A percentile compares a stretch with the other conserved stretches of the same genome.
Conservation (phyloP, 2,113 vertebrate species). For the Tautogolabrus adspersus region DNA sequence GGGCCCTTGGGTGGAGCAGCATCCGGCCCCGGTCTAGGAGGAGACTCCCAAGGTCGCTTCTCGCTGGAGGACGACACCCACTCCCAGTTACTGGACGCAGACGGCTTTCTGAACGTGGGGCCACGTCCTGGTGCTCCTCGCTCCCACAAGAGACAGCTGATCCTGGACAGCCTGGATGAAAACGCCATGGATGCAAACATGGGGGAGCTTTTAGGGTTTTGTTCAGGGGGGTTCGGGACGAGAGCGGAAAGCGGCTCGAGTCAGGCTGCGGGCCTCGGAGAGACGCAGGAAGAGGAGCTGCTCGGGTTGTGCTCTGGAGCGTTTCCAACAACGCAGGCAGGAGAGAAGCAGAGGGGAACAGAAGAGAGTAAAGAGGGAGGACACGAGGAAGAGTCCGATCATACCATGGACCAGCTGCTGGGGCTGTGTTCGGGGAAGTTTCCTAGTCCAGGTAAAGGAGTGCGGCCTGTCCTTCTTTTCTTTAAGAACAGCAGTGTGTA, state of each 20-base stretch:
- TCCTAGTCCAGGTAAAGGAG: slow-evolving; percentile 83
- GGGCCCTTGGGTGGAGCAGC: slow-evolving; percentile 77
- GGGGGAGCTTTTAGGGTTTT: slow-evolving; percentile 93
- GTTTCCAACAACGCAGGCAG: slow-evolving; percentile 69
- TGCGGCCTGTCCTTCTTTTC: background rate
- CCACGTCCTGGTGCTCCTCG: slow-evolving; percentile 55
- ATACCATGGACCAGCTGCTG: slow-evolving; percentile 90
- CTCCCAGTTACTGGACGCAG: slow-evolving; percentile 95
- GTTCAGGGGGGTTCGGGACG: slow-evolving; percentile 88
- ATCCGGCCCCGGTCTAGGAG: slow-evolving; percentile 63
- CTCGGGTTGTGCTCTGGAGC: slow-evolving; percentile 81
- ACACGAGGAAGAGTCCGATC: slow-evolving; percentile 26
- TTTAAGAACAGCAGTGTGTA: too few relatives aligned
- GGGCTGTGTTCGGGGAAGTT: slow-evolving; percentile 92
- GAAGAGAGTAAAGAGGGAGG: slow-evolving; percentile 5
- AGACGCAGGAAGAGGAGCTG: slow-evolving; percentile 85
- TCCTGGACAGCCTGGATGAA: slow-evolving; percentile 93
- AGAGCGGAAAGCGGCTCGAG: background rate
- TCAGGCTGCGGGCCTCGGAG: background rate
- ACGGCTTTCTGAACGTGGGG: slow-evolving; percentile 91
- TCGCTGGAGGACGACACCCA: slow-evolving; percentile 95
- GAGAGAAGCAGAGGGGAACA: background rate
- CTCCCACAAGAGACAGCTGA: slow-evolving; percentile 87
- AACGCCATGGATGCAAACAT: slow-evolving; percentile 99
- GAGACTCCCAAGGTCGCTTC: slow-evolving; percentile 90